Evolutionary conservation across 1,140 invertebrate species (phyloP).

Genomic region (Spodoptera frugiperda): DNA sequence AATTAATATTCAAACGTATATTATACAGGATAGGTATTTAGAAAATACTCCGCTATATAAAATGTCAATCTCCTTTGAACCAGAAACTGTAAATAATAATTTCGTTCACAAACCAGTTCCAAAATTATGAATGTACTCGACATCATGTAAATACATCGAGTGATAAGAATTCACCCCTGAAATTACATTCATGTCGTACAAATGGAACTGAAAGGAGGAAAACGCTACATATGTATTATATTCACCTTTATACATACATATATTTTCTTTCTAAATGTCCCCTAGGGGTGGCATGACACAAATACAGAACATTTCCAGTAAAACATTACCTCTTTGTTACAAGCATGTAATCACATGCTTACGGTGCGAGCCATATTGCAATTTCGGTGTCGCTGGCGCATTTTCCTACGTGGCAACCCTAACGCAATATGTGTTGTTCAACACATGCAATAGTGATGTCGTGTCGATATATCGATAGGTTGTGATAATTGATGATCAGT

Average conservation of each 20-base stretch:
- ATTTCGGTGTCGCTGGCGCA: constrained; percentile 60
- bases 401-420: constrained; percentile 55
- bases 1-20: too few relatives aligned
- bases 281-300: not conserved
- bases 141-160: constrained; percentile 22
- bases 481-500: not conserved
- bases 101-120: not conserved
- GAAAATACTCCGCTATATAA: not conserved
- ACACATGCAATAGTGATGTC: constrained; percentile 43
- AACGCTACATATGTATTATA: constrained; percentile 10
- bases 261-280: constrained; percentile 9
- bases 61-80: not conserved
- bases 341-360: constrained; percentile 65
- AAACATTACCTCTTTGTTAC: constrained; percentile 38
- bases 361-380: constrained; percentile 64
- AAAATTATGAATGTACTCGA: constrained; percentile 15
- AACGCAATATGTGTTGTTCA: constrained; percentile 54
- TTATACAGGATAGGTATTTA: too few relatives aligned
- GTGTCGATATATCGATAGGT: constrained; percentile 9
- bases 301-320: constrained; percentile 43
- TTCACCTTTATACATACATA: not conserved
- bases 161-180: constrained; percentile 22
- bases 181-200: constrained; percentile 30
- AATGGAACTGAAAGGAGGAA: not conserved
- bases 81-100: not conserved